A percentile compares a stretch with the other conserved stretches of the same genome.
Conservation (phyloP, 2,888 invertebrate genomes). For the Parnassius glacialis region DNA sequence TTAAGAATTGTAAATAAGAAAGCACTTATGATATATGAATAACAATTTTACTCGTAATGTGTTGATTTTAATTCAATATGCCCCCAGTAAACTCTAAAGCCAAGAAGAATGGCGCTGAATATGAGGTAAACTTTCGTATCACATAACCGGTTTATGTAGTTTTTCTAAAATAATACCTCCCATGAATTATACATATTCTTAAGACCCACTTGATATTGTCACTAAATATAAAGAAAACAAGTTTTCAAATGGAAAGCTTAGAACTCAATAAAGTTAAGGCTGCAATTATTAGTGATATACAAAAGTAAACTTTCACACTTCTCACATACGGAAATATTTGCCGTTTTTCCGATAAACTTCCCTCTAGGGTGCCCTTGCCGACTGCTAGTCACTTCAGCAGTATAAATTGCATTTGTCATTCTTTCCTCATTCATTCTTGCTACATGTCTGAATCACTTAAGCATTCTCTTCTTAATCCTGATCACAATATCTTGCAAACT, state of each 20-base stretch:
- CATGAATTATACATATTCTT: background rate
- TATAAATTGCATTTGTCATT: too few relatives aligned
- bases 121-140: constrained; percentile 63
- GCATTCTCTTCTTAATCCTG: too few relatives aligned
- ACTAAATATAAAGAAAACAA: background rate
- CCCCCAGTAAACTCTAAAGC: constrained; percentile 74
- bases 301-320: background rate
- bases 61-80: constrained; percentile 45
- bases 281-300: constrained; percentile 1
- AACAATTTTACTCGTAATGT: constrained; percentile 11
- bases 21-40: constrained; percentile 21
- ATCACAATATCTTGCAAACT: too few relatives aligned
- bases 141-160: constrained; percentile 30
- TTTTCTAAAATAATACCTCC: background rate
- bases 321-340: too few relatives aligned
- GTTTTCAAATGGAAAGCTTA: too few relatives aligned
- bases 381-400: too few relatives aligned
- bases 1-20: constrained; percentile 31
- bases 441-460: too few relatives aligned
- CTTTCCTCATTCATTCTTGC: too few relatives aligned
- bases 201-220: background rate
- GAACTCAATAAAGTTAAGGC: too few relatives aligned
- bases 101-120: constrained; percentile 73
- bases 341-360: too few relatives aligned
- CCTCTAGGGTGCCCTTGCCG: too few relatives aligned